Evolutionary conservation across 2,888 invertebrate genomes (phyloP), one percentile per base, ranked within the genome.

Genomic region (Stenodema calcarata): DNA sequence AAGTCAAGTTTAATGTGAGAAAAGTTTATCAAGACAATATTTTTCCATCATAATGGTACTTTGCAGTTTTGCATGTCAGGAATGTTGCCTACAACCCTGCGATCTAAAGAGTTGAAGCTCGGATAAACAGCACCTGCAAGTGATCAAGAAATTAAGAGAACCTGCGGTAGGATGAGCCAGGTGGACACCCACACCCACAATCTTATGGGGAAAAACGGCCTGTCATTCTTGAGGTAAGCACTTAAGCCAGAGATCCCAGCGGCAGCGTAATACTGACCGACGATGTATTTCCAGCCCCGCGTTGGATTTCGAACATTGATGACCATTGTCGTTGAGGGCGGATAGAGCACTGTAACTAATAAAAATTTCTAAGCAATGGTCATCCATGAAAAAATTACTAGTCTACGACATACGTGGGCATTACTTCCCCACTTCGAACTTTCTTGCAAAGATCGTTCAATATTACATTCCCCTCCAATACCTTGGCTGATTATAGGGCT

Each of bases 131-230:
- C 2, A 4, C 7, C 7, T 35, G 2, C 35, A 35, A 35, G 35
- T 7, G 2, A 7, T 35, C 35, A 35, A 35, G 2, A 35, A 35
- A 35, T 7, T 35, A 35, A 7, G n/a, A n/a, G 16, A 69, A 82
- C 82, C 69, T 69, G 69, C 12, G 82, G 82, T 14, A 82, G 69
- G 47, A 69, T 82, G 42, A 82, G 18, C 82, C 82, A 82, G n/a
- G 42, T 82, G 7, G 82, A 69, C 7, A n/a, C 14, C 69, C 41
- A 41, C 16, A 82, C 82, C 82, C 82, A 82, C 9, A 82, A 12
- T 35, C 62, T 82, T 9, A 70, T 35, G 14, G 35, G 30, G n/a
- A 82, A 18, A n/a, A 18, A 28, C 11, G 82, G 82, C n/a, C 30
- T 41, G 62, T 82, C 82, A 1, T 62, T 70, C 14, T 62, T 70